These are phyloP conservation scores for Corythaeola cristata DNA, from an alignment of 2,113 vertebrate genomes.

Conservation along the genomic window DNA sequence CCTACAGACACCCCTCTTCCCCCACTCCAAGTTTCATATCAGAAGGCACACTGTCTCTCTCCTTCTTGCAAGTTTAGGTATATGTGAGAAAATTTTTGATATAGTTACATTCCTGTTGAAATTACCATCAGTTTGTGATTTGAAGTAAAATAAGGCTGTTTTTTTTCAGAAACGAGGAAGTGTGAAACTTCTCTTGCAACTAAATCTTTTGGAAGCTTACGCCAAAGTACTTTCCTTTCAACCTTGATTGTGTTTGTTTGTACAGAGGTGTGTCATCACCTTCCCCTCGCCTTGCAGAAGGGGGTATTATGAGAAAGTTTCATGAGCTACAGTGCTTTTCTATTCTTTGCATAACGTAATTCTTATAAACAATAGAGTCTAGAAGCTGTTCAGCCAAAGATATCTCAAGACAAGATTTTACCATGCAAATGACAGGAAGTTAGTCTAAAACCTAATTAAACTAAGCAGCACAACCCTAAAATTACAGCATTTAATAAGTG, in stretches of 20 bases:
- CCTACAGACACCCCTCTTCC: neutral
- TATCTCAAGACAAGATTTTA: neutral
- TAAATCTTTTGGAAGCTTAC: neutral
- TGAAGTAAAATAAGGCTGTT: conserved; percentile 6
- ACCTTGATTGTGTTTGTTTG: neutral
- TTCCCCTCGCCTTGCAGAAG: neutral
- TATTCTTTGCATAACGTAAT: neutral
- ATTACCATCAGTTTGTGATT: neutral
- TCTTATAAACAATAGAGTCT: conserved; percentile 23
- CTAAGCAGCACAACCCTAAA: neutral
- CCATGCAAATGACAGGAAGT: conserved; percentile 36
- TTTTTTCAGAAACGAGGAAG: conserved; percentile 14
- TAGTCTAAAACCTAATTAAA: conserved; percentile 28
- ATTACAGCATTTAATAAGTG: neutral
- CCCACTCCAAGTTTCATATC: neutral
- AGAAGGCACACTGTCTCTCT: neutral
- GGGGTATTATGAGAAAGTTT: neutral
- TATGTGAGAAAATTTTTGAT: neutral
- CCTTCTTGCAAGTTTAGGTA: neutral
- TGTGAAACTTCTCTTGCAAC: neutral
- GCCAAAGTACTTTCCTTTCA: neutral
- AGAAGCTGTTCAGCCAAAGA: conserved; percentile 5
- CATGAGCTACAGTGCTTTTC: neutral
- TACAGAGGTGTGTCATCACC: neutral
- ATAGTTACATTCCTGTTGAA: neutral